These are phyloP conservation scores for Machimus atricapillus DNA, from an alignment of 2,888 invertebrate species.

Conservation along the genomic window DNA sequence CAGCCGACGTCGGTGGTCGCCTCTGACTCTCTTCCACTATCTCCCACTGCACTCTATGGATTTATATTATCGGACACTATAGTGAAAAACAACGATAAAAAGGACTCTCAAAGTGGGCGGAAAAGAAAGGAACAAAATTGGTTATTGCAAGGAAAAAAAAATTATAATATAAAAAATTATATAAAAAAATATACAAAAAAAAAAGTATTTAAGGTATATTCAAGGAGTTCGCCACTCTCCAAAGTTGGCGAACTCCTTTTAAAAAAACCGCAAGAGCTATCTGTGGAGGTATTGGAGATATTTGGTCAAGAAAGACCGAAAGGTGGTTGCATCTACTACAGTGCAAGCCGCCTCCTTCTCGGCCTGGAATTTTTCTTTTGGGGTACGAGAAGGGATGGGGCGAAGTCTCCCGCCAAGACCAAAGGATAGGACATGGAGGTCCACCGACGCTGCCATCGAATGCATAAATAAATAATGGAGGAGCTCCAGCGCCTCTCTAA, in stretches of 20 bases:
- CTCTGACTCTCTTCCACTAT: slow-evolving; percentile 39
- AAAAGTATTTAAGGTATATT: not conserved
- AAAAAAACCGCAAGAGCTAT: not conserved
- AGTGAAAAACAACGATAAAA: slow-evolving; percentile 38
- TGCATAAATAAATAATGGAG: not conserved
- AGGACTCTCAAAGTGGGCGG: slow-evolving; percentile 44
- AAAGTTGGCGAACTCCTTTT: not conserved
- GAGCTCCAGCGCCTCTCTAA: not conserved
- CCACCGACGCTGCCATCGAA: not conserved
- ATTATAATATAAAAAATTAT: not conserved
- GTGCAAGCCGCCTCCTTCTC: not conserved
- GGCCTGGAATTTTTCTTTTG: not conserved
- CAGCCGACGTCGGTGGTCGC: slow-evolving; percentile 39
- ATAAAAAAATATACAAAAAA: not conserved
- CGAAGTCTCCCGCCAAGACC: not conserved
- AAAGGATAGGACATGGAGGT: not conserved
- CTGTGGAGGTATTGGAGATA: slow-evolving; percentile 3
- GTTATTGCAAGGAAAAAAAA: slow-evolving; percentile 35
- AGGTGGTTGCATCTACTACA: not conserved
- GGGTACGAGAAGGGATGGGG: not conserved
- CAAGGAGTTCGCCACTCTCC: not conserved
- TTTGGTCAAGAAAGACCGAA: not conserved
- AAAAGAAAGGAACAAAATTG: slow-evolving; percentile 46
- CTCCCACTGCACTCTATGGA: slow-evolving; percentile 38
- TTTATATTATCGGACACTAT: slow-evolving; percentile 38